A percentile compares a stretch with the other conserved stretches of the same genome.
Conservation (phyloP, 2,113 vertebrate genomes). For the Kobus ellipsiprymnus region DNA sequence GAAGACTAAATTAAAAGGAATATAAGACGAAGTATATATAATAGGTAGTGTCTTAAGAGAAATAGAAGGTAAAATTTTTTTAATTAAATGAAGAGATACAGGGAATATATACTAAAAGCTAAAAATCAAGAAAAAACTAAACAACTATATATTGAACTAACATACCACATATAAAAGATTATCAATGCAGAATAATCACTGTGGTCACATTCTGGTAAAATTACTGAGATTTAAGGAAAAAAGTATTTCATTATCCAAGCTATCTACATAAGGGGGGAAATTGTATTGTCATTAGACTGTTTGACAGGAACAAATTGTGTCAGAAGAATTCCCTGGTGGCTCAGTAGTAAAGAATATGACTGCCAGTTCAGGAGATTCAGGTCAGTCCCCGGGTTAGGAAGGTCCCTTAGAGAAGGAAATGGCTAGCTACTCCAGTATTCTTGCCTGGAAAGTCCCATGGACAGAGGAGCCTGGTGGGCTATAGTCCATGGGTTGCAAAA, state of each 20-base stretch:
- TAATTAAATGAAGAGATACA: not conserved
- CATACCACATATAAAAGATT: not conserved
- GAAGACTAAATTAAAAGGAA: not conserved
- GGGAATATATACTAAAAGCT: not conserved
- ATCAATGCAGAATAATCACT: not conserved
- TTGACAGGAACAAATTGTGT: not conserved
- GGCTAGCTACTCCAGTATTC: not conserved
- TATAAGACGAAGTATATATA: not conserved
- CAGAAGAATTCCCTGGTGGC: not conserved
- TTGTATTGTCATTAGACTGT: not conserved
- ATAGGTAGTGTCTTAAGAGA: not conserved
- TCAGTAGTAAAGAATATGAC: not conserved
- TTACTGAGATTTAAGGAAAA: not conserved
- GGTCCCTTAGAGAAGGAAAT: not conserved
- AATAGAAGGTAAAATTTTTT: not conserved
- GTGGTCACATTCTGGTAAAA: not conserved
- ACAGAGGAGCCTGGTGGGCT: not conserved
- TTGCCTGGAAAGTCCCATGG: not conserved
- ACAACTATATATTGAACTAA: not conserved
- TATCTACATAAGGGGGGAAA: not conserved
- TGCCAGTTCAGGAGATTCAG: not conserved
- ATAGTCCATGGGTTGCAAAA: not conserved
- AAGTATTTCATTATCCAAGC: not conserved
- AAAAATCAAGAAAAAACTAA: not conserved
- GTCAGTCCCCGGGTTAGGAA: not conserved